Percentiles rank a stretch among this genome's conserved stretches.
phyloP scores from a whole-genome alignment of 2,797 vertebrate species.

The Chelmon rostratus region DNA sequence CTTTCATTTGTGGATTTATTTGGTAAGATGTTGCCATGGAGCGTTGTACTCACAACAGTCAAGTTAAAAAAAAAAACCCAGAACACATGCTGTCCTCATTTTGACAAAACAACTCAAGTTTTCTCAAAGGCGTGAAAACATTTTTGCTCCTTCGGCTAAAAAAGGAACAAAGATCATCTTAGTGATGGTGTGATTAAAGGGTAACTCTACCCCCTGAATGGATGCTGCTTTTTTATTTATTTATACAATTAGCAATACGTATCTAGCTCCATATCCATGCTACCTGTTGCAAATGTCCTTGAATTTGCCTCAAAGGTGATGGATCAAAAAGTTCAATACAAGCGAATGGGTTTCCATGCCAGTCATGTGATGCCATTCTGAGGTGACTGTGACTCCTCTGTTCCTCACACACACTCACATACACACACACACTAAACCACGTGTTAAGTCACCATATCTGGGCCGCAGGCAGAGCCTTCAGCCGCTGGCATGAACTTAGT shows the following conservation, averaged over 20 bases:
- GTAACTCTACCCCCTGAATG: constrained; percentile 6
- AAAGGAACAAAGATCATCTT: constrained; percentile 49
- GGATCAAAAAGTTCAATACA: constrained; percentile 35
- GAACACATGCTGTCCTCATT: constrained; percentile 50
- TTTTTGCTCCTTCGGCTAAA: constrained; percentile 32
- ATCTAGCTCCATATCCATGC: constrained; percentile 11
- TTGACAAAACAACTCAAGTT: constrained; percentile 39
- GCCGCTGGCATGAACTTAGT: constrained; percentile 97
- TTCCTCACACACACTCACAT: constrained; percentile 4
- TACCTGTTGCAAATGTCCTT: constrained; percentile 9
- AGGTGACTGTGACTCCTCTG: constrained; percentile 21
- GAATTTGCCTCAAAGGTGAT: constrained; percentile 19
- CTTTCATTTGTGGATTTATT: constrained; percentile 61
- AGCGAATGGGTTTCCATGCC: constrained; percentile 34
- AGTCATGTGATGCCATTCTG: constrained; percentile 55
- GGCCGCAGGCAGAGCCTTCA: constrained; percentile 92
- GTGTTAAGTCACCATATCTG: constrained; percentile 89
- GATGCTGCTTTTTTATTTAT: background rate
- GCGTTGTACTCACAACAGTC: constrained; percentile 20
- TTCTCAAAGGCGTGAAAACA: constrained; percentile 24
- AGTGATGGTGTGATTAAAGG: constrained; percentile 29
- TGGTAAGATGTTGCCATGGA: constrained; percentile 62
- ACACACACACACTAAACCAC: constrained; percentile 15
- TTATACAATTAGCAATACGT: too few relatives aligned
- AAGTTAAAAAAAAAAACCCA: background rate